phyloP scores from a whole-genome alignment of 2,888 invertebrate species.

The Drosophila yooni region DNA sequence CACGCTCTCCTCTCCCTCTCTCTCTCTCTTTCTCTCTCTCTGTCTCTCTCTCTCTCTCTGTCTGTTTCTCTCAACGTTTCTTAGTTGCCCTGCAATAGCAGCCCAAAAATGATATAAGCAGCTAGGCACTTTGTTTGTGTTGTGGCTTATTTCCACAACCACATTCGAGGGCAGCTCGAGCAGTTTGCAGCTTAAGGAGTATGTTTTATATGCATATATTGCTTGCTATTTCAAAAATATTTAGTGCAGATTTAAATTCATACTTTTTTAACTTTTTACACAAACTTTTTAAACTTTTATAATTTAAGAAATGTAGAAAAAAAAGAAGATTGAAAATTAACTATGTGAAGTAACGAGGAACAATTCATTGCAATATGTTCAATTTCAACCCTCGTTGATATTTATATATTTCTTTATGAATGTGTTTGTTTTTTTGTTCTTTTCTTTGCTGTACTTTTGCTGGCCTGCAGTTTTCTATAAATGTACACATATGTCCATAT shows the following conservation, averaged over 20 bases:
- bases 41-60: background rate
- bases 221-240: no score
- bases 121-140: constrained; percentile 49
- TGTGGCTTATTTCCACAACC: constrained; percentile 61
- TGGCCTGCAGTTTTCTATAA: constrained; percentile 55
- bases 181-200: background rate
- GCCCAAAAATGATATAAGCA: constrained; percentile 55
- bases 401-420: constrained; percentile 28
- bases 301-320: no score
- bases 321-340: no score
- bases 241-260: no score
- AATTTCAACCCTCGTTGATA: constrained; percentile 6
- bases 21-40: background rate
- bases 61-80: background rate
- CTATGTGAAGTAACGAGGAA: no score
- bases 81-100: constrained; percentile 3
- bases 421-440: constrained; percentile 12
- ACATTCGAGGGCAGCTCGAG: constrained; percentile 17
- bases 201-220: background rate
- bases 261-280: no score
- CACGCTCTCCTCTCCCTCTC: background rate
- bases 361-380: background rate
- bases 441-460: constrained; percentile 36
- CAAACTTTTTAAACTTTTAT: no score
- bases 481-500: background rate